Evolutionary conservation across 2,888 invertebrate genomes (phyloP).

Genomic region (Melolontha melolontha): DNA sequence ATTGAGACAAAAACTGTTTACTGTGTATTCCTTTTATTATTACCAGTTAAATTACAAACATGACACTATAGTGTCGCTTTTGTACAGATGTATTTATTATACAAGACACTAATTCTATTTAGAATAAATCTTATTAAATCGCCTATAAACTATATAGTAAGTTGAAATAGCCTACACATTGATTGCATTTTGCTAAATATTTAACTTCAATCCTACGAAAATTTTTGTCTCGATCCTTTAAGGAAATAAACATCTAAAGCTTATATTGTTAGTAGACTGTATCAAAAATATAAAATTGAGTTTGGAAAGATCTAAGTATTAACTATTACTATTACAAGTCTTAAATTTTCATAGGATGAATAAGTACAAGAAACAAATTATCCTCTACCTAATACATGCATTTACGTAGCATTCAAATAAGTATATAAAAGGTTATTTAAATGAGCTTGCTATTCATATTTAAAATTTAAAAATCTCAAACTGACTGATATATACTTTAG

Average conservation of each 20-base stretch:
- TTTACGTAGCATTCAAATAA: too few relatives aligned
- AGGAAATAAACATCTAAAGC: constrained; percentile 47
- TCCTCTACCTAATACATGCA: too few relatives aligned
- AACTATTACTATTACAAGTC: constrained; percentile 44
- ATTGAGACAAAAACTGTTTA: not conserved
- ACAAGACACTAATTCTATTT: constrained; percentile 52
- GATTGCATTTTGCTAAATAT: constrained; percentile 50
- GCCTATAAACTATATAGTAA: constrained; percentile 39
- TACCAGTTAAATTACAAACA: constrained; percentile 58
- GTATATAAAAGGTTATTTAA: too few relatives aligned
- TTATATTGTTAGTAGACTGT: constrained; percentile 47
- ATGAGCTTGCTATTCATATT: too few relatives aligned
- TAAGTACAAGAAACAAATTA: not conserved
- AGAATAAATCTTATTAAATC: constrained; percentile 47
- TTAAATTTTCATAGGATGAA: constrained; percentile 42
- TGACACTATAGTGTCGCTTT: constrained; percentile 55
- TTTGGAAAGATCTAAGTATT: constrained; percentile 48
- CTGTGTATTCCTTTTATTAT: constrained; percentile 51
- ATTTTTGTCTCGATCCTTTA: constrained; percentile 31
- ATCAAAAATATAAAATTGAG: constrained; percentile 53
- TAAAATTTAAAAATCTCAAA: too few relatives aligned
- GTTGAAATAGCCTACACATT: constrained; percentile 54
- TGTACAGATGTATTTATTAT: constrained; percentile 56
- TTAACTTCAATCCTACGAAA: constrained; percentile 18
- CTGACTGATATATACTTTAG: too few relatives aligned